Evolutionary conservation across 2,797 vertebrate genomes (phyloP).

Genomic region (Myiothlypis chrysogaster): DNA sequence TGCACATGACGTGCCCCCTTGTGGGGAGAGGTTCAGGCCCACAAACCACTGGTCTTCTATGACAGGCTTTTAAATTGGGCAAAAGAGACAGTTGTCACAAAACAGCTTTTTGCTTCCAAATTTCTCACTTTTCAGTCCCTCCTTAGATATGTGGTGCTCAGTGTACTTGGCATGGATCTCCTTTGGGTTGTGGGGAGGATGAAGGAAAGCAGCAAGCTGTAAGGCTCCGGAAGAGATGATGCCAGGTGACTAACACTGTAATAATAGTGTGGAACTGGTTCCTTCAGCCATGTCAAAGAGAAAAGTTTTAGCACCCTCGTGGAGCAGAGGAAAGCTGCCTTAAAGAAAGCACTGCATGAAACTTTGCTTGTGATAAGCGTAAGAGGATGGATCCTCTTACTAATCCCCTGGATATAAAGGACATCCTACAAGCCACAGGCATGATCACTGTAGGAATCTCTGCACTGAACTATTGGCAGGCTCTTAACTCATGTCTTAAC

Average conservation of each 20-base stretch:
- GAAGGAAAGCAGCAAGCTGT: not conserved
- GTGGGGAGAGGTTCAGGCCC: not conserved
- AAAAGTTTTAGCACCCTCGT: not conserved
- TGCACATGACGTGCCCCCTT: not conserved
- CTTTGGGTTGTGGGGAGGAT: not conserved
- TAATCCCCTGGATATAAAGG: not conserved
- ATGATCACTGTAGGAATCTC: not conserved
- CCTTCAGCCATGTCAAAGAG: not conserved
- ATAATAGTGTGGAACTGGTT: not conserved
- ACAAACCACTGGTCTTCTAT: not conserved
- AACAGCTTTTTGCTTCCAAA: not conserved
- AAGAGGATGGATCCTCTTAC: not conserved
- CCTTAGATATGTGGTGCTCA: not conserved
- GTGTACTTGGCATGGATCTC: not conserved
- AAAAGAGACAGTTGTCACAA: not conserved
- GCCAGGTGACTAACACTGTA: not conserved
- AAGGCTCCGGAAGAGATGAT: not conserved
- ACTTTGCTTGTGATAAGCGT: not conserved
- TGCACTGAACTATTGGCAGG: not conserved
- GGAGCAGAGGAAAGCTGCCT: not conserved
- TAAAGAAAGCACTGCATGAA: not conserved
- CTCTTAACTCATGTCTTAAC: not conserved
- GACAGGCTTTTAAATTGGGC: not conserved
- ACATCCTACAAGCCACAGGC: not conserved
- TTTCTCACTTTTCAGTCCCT: not conserved